phyloP scores from a whole-genome alignment of 2,797 vertebrate species.

The Peromyscus aztecus region DNA sequence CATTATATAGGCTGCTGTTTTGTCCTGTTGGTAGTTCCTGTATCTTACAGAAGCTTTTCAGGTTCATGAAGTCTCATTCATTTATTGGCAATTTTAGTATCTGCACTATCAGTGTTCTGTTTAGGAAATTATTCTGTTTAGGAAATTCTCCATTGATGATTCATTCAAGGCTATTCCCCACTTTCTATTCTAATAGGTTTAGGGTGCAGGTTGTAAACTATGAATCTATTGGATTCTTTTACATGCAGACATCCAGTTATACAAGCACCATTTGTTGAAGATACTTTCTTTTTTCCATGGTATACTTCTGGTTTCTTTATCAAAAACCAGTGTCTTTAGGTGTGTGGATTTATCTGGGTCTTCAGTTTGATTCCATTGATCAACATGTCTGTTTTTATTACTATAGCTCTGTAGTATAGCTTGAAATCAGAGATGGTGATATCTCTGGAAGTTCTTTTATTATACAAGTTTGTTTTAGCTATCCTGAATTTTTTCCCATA shows the following conservation, averaged over 20 bases:
- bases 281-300: too few species aligned
- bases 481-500: too few species aligned
- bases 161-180: not conserved
- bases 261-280: not conserved
- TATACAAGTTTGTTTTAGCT: too few species aligned
- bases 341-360: too few species aligned
- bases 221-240: not conserved
- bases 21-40: not conserved
- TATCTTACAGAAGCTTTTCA: not conserved
- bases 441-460: too few species aligned
- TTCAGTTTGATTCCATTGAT: too few species aligned
- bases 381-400: too few species aligned
- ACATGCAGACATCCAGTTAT: not conserved
- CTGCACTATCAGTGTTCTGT: not conserved
- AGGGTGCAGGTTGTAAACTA: not conserved
- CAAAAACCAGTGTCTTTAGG: too few species aligned
- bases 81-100: not conserved
- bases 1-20: not conserved
- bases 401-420: too few species aligned
- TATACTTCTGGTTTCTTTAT: too few species aligned
- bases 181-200: not conserved
- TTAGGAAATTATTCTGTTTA: not conserved
- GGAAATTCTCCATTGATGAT: not conserved
- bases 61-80: not conserved
- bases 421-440: too few species aligned